A percentile compares a stretch with the other conserved stretches of the same genome.
Evolutionary conservation across 2,113 vertebrate genomes (phyloP).

Genomic region (Aphyosemion australe): DNA sequence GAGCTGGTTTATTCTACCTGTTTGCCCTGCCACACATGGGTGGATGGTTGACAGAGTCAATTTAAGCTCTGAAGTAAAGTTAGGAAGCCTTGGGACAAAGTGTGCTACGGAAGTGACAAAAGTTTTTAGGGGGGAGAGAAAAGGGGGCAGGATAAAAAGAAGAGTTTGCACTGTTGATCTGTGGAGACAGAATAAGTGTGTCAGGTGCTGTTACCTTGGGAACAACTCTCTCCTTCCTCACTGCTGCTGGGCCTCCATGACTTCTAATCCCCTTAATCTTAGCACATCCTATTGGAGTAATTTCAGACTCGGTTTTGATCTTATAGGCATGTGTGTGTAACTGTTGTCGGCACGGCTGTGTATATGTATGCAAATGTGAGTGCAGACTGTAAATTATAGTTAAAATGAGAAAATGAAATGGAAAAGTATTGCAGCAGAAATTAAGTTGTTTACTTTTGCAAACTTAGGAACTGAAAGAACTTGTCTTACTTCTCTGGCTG

Average conservation of each 20-base stretch:
- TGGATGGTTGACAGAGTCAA: neutral
- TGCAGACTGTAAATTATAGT: constrained; percentile 32
- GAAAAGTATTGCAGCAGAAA: constrained; percentile 7
- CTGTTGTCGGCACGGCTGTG: constrained; percentile 2
- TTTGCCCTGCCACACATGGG: neutral
- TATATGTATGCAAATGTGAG: constrained; percentile 33
- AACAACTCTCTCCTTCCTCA: constrained; percentile 35
- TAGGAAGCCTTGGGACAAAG: neutral
- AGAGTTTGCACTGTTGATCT: constrained; percentile 22
- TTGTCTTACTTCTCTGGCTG: constrained; percentile 11
- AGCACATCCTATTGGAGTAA: constrained; percentile 46
- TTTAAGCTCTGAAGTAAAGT: neutral
- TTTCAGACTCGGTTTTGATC: constrained; percentile 50
- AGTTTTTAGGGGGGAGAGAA: neutral
- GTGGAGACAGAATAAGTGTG: constrained; percentile 41
- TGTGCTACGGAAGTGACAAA: neutral
- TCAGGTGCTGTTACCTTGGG: constrained; percentile 62
- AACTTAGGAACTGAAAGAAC: constrained; percentile 1
- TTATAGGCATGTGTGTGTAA: constrained; percentile 8
- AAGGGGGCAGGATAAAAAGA: neutral
- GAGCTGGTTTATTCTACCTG: no score
- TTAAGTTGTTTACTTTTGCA: constrained; percentile 38
- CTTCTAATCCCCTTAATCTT: constrained; percentile 72
- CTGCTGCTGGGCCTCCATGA: constrained; percentile 49
- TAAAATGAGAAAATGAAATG: constrained; percentile 19